Evolutionary conservation across 2,113 vertebrate species (phyloP).

Genomic region (Rhineura floridana): DNA sequence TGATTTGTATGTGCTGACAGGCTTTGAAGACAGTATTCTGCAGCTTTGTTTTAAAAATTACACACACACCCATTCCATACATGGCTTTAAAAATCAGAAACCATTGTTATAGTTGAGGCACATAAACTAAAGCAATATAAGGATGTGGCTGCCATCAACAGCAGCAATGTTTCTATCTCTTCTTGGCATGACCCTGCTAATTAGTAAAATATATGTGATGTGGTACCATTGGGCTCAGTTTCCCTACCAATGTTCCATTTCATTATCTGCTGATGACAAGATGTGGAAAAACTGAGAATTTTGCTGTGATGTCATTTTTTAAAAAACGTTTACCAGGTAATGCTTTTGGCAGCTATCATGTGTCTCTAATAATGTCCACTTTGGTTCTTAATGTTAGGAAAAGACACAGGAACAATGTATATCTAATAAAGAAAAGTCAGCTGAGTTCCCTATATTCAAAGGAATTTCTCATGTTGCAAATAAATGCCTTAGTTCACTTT

Average conservation of each 20-base stretch:
- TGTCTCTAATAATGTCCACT: not conserved
- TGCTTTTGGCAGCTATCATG: not conserved
- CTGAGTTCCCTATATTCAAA: not conserved
- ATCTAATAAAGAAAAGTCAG: not conserved
- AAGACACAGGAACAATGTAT: not conserved
- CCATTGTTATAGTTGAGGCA: not conserved
- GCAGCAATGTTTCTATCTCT: no score
- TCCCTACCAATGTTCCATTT: no score
- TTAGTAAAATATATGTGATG: not conserved
- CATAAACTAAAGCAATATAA: not conserved
- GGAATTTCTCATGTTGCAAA: no score
- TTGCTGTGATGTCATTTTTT: no score
- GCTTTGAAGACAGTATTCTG: constrained; percentile 28
- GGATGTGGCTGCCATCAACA: not conserved
- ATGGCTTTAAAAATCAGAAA: not conserved
- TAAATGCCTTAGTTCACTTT: not conserved
- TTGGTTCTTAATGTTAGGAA: not conserved
- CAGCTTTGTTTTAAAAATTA: constrained; percentile 1
- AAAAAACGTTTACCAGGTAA: not conserved
- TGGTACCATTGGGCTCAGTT: no score
- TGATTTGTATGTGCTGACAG: no score
- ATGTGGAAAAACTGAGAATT: no score
- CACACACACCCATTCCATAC: not conserved
- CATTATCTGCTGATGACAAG: no score
- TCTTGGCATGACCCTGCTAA: no score